Evolutionary conservation across 1,140 invertebrate genomes (phyloP), one percentile per base, ranked within the genome.

Genomic region (Pseudomyrmex gracilis): DNA sequence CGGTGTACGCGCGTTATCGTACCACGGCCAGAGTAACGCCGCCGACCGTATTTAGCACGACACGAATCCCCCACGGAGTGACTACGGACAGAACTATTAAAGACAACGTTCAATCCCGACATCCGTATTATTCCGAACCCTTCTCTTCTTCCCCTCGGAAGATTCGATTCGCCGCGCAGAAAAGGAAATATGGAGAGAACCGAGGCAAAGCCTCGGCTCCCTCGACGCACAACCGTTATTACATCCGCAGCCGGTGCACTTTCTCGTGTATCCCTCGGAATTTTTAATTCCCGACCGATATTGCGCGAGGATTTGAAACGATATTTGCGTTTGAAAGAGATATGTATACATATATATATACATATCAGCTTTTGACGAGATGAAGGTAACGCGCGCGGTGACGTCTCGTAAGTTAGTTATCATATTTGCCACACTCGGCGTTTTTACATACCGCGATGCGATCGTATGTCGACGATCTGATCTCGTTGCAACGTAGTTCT

Each of bases 21-120:
- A 58, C 67, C 55, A 71, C 15, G 51, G 43, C 22, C 76, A 71
- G 34, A 34, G 76, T 58, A 68, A 84, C 49, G 55, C 60, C 53
- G 66, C 55, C 58, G 66, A 53, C 57, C 55, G 60, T 78, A 78
- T 87, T 87, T 87, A 87, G 76, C 49, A 55, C 53, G 73, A 84
- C 73, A 67, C 78, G 83, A 87, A 87, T 64, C 73, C 63, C 49
- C 73, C 34, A 22, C 55, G 66, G 60, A 84, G 51, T 57, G 68
- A 45, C 9, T 43, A 43, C 13, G 34, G 55, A 43, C 0, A 24
- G 34, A 20, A 70, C 49, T 12, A 51, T 24, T 43, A 66, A 87
- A 86, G 78, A 55, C 47, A 34, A 49, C 20, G 51, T 49, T 55
- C 20, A 55, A 17, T 22, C 17, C 15, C 17, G 9, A 2, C n/a